Evolutionary conservation across 2,797 vertebrate species (phyloP), one percentile per base, ranked within the genome.

Genomic region (Acipenser transmontanus): DNA sequence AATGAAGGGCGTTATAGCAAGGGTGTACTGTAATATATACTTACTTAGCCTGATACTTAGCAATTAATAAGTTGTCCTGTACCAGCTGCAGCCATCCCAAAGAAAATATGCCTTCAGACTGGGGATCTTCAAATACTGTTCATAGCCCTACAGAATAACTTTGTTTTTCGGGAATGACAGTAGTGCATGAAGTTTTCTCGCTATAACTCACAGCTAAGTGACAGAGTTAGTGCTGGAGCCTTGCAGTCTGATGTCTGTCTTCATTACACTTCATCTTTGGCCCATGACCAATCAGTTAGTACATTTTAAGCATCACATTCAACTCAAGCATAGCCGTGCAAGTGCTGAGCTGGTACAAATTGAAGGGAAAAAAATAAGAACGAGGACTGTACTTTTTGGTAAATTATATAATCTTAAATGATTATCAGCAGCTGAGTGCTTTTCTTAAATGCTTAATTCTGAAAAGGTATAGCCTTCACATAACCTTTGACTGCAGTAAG

Each of bases 361-460:
- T 49, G 17, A 59, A 47, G 54, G 13, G 62, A 14, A 54, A 54
- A 34, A 34, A 34, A 4, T 34, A 49, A 50, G 17, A 54, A 61
- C 4, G 48, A 14, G 13, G 47, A 12, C 59, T 49, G 59, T 34
- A 34, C 34, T 54, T 64, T 60, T 65, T 6, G 12, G 47, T 9
- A 17, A 48, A 69, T 67, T 49, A 10, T 66, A 6, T 60, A 59
- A 67, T 67, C 20, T 59, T 14, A 62, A 64, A 52, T 9, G 20
- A 62, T 60, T 68, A 54, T 49, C 56, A 49, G 7, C 60, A 61
- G 60, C 47, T 69, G 64, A 50, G 59, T 69, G 48, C 65, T 66
- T 61, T 71, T 47, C 54, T 50, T 67, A 50, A 34, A 47, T 68
- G 62, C 62, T 47, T 65, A 50, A 59, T 64, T 49, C 62, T 71